A percentile compares a stretch with the other conserved stretches of the same genome.
phyloP scores from a whole-genome alignment of 2,797 vertebrate genomes.

The Typhlichthys subterraneus region DNA sequence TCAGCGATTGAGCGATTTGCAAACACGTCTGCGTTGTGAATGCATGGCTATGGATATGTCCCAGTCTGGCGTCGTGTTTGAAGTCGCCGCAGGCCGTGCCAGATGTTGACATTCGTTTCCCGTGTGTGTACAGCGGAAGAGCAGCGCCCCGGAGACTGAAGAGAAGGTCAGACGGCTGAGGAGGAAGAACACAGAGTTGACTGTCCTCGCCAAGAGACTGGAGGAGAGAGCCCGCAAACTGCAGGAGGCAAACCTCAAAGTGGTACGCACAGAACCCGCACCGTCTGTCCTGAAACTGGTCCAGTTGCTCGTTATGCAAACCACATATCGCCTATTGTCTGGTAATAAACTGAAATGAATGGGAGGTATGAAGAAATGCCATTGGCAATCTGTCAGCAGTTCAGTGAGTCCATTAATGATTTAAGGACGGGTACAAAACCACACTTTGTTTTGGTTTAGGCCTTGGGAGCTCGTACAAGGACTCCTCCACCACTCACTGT shows the following conservation, averaged over 20 bases:
- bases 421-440: conserved; percentile 1
- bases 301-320: conserved; percentile 21
- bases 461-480: neutral
- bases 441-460: conserved; percentile 3
- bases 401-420: conserved; percentile 15
- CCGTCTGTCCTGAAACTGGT: conserved; percentile 7
- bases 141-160: conserved; percentile 92
- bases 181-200: conserved; percentile 94
- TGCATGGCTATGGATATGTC: neutral
- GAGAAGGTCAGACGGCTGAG: conserved; percentile 96
- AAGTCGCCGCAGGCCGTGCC: conserved; percentile 26
- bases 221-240: conserved; percentile 95
- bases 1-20: too few relatives aligned
- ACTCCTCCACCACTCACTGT: neutral
- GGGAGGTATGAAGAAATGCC: conserved; percentile 18
- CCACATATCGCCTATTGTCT: conserved; percentile 21
- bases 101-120: conserved; percentile 43
- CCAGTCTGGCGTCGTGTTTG: conserved; percentile 14
- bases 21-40: too few relatives aligned
- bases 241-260: conserved; percentile 96
- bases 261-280: conserved; percentile 72
- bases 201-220: conserved; percentile 93
- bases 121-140: conserved; percentile 83
- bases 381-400: neutral
- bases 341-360: conserved; percentile 42